phyloP scores from a whole-genome alignment of 1,140 invertebrate species.

The Augochlora pura region DNA sequence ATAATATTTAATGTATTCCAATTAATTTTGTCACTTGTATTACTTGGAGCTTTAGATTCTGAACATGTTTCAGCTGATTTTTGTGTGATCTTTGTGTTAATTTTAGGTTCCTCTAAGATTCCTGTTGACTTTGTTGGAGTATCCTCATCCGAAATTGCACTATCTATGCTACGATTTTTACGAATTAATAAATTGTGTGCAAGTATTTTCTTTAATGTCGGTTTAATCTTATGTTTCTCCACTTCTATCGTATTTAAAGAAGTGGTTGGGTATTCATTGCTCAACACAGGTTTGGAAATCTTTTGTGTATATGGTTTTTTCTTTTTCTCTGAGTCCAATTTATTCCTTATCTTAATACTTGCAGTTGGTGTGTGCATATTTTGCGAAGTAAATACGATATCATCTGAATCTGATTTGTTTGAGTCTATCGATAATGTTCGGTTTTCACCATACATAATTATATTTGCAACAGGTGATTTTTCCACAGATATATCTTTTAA shows the following conservation, averaged over 20 bases:
- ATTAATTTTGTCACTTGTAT: constrained; percentile 39
- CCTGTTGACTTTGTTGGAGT: constrained; percentile 2
- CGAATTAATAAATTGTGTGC: constrained; percentile 6
- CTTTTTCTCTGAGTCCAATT: constrained; percentile 51
- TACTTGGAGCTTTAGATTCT: not conserved
- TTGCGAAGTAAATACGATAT: constrained; percentile 60
- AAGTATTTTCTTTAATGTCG: constrained; percentile 39
- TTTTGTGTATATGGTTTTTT: constrained; percentile 46
- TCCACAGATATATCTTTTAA: constrained; percentile 28
- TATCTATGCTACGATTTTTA: constrained; percentile 51
- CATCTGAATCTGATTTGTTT: constrained; percentile 71
- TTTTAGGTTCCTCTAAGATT: constrained; percentile 1
- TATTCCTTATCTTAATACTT: constrained; percentile 52
- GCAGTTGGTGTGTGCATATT: constrained; percentile 31
- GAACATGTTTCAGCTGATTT: not conserved
- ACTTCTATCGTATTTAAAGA: not conserved
- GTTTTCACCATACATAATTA: constrained; percentile 49
- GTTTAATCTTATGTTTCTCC: constrained; percentile 16
- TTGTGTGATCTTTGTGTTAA: not conserved
- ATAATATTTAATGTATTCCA: constrained; percentile 73
- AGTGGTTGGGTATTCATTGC: not conserved
- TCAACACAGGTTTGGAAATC: not conserved
- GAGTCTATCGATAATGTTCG: constrained; percentile 56
- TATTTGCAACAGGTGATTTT: constrained; percentile 59
- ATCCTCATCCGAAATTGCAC: constrained; percentile 58